Evolutionary conservation across 2,797 vertebrate species (phyloP), one percentile per base, ranked within the genome.

Genomic region (Esox masquinongy): DNA sequence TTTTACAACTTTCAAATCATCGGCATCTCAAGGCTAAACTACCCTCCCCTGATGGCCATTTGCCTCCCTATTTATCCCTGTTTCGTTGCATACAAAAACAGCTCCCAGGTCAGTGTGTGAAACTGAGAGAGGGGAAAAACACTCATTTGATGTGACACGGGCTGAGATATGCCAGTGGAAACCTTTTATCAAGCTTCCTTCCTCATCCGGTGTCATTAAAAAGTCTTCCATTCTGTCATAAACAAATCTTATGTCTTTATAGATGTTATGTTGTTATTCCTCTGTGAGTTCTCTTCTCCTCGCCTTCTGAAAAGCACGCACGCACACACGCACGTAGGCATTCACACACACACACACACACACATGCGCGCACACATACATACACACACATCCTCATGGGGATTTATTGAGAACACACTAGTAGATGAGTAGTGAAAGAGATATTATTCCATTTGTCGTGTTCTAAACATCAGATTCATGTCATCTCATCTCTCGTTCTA

Each of bases 1-100:
- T 81, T 76, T 76, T 71, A 29, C 43, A 70, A 47, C 68, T 84
- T 74, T 80, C 75, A 79, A 70, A 73, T 77, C 75, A 85, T 83
- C 73, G 77, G 74, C 47, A 68, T 77, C 77, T 74, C 71, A 66
- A 67, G 67, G 70, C 76, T 72, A 17, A 36, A 26, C 63, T 72
- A 26, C 66, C 47, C 71, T 74, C 66, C 26, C 51, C 53, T 31
- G 53, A 50, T 17, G 16, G 53, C 22, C 19, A 5, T 73, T 73
- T 16, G 16, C 64, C 5, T 22, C 61, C 14, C 70, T 29, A 12
- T 47, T 63, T 39, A 39, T 73, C 69, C 64, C 19, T n/a, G 53
- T 71, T 19, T 26, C 36, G 11, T 7, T 50, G 49, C 74, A 63
- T 72, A 26, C 29, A 77, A 51, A 75, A 15, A 17, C n/a, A 22